These are phyloP conservation scores for Siniperca scherzeri DNA, from an alignment of 2,797 vertebrate species.

Conservation along the genomic window DNA sequence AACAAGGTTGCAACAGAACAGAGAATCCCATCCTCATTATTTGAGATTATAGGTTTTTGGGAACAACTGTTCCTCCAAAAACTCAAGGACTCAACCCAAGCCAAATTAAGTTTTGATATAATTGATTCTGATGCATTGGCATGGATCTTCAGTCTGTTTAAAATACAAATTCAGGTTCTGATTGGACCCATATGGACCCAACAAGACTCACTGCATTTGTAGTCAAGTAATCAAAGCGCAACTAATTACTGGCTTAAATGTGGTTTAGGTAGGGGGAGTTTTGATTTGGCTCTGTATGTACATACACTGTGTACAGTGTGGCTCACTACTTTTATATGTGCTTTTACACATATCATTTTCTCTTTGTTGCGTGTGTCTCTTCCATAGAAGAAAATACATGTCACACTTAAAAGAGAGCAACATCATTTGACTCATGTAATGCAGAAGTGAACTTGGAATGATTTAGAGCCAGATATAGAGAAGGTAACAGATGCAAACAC, in stretches of 20 bases:
- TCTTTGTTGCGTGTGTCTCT: neutral
- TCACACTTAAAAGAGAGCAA: constrained; percentile 10
- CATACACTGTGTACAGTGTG: neutral
- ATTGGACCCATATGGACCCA: constrained; percentile 41
- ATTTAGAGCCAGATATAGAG: neutral
- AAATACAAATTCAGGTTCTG: constrained; percentile 7
- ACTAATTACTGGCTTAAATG: constrained; percentile 21
- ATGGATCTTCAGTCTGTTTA: neutral
- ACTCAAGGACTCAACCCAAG: neutral
- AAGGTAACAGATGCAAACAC: constrained; percentile 2
- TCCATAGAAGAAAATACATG: neutral
- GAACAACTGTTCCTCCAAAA: neutral
- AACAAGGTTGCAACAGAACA: neutral
- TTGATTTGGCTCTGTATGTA: neutral
- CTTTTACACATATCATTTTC: neutral
- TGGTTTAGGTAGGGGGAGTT: neutral
- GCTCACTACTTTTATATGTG: neutral
- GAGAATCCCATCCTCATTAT: neutral
- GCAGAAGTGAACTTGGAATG: neutral
- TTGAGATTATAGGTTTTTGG: neutral
- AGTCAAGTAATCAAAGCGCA: constrained; percentile 21
- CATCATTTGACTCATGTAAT: neutral
- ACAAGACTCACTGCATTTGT: neutral
- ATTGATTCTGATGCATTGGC: constrained; percentile 8
- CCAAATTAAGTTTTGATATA: neutral